Base-by-base conservation (phyloP, 2,797 vertebrate genomes). In the Takifugu rubripes region DNA sequence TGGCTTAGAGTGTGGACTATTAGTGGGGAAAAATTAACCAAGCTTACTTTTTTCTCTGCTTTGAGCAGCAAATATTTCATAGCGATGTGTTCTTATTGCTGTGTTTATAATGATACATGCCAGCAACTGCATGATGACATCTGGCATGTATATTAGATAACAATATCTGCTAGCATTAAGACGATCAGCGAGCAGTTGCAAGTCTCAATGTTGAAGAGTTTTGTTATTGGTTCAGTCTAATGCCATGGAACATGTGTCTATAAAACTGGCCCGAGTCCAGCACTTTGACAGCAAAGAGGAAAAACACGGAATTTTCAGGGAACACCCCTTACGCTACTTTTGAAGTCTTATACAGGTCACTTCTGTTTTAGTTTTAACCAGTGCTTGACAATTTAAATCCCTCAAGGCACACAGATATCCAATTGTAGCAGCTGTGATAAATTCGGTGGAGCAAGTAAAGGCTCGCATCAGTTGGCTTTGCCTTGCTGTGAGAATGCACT, bases 391-490 rank as follows among this genome's bases (percentile, higher is more conserved):
- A 43, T 48, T 25, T 45, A 45, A 57, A 57, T 61, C 56, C 67
- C 61, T 44, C 49, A 52, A 64, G 53, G 40, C 48, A 56, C 31
- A 67, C 6, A 54, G 25, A 10, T 29, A 56, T 59, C 52, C 15
- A 49, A 58, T 49, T 50, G 46, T 24, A 65, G 40, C 49, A 61
- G 63, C 44, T 40, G 66, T 70, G 54, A 74, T 70, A 68, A 61
- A 81, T 66, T 56, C 56, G 56, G 36, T 11, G 15, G 43, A 71
- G 29, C 75, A 70, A 77, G 81, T 68, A 68, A 80, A 29, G 68
- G 59, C 79, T 54, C 14, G 72, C 43, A 56, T 27, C 15, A 60
- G 62, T 68, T 75, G 64, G 48, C 66, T 64, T 77, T 73, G 66
- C 54, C 48, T 36, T 8, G 33, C 44, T 54, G 17, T 56, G 68